These are phyloP conservation scores for Junonia oenone DNA, from an alignment of 2,888 invertebrate genomes.

Conservation along the genomic window DNA sequence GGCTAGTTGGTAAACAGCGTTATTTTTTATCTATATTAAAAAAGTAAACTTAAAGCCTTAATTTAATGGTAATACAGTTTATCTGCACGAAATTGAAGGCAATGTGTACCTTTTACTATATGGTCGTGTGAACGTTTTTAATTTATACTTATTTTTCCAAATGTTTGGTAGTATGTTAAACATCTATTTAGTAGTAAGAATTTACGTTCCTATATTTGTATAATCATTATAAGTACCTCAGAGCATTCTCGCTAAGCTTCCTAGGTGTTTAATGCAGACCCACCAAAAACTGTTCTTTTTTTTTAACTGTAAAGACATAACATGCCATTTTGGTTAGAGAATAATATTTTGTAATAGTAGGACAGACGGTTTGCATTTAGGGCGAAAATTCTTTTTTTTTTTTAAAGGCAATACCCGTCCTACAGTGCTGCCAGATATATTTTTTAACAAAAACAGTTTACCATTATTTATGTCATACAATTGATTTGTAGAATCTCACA, in stretches of 20 bases:
- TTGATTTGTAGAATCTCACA: slow-evolving; percentile 30
- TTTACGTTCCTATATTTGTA: slow-evolving; percentile 63
- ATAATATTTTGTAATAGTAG: background rate
- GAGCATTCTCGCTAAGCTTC: slow-evolving; percentile 13
- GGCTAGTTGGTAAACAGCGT: too few relatives aligned
- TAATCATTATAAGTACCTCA: slow-evolving; percentile 36
- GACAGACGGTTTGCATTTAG: too few relatives aligned
- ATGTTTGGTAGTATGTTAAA: slow-evolving; percentile 2
- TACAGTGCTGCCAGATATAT: background rate
- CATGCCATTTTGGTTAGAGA: background rate
- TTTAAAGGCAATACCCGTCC: too few relatives aligned
- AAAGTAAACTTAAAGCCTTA: too few relatives aligned
- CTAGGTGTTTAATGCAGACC: slow-evolving; percentile 11
- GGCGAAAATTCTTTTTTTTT: too few relatives aligned
- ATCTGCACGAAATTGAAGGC: background rate
- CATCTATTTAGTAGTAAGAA: slow-evolving; percentile 38
- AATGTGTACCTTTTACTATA: background rate
- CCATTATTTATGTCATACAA: background rate
- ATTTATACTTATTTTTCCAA: background rate
- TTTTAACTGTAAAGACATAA: slow-evolving; percentile 1
- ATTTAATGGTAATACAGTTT: too few relatives aligned
- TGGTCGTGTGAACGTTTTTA: background rate
- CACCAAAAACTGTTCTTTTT: too few relatives aligned
- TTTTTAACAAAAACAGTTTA: background rate
- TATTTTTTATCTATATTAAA: too few relatives aligned